Base-by-base conservation (phyloP, 53 echinoderm and acorn worm genomes). In the Pentamera pediparva region DNA sequence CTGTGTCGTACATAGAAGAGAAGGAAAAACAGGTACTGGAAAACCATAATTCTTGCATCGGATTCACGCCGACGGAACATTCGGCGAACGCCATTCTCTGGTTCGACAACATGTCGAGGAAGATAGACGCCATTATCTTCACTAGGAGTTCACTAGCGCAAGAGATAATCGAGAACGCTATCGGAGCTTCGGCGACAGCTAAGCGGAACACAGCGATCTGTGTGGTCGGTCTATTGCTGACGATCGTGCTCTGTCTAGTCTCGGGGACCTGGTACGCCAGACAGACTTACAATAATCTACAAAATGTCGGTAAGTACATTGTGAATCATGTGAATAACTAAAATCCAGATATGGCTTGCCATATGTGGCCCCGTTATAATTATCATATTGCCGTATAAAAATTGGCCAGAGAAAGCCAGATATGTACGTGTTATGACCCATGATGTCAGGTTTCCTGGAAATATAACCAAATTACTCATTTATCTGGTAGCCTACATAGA, bases 211-310 rank as follows among this genome's bases (percentile, higher is more conserved):
- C 67, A 11, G 24, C 39, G 21, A 43, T 29, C 29, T 80, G 76
- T 43, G 36, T 84, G 11, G 45, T 69, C 9, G 74, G 81, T 2
- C 73, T 83, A 47, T 11, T 84, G 0, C 1, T 80, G 18, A 87
- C 83, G 4, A 60, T 83, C 6, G 35, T 62, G 5, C 22, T 83
- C 22, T 87, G 84, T 7, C 50, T 91, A 1, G 72, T 71, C 7
- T 76, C 87, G 6, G 91, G 91, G 7, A 73, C 78, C 8, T 76
- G 80, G 58, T 84, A 88, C 49, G 77, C 79, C 24, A 10, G 49
- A 45, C 79, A 91, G 39, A 76, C 80, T 29, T 76, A 79, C 39
- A 71, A 76, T 21, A 73, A 71, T 21, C 35, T 91, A 6, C 59
- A 78, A 3, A 76, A 24, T 2, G 58, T 92, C 19, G 84, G 78